Percentiles rank a stretch among this genome's conserved stretches.
phyloP scores from a whole-genome alignment of 2,113 vertebrate genomes.

The Grus americana region DNA sequence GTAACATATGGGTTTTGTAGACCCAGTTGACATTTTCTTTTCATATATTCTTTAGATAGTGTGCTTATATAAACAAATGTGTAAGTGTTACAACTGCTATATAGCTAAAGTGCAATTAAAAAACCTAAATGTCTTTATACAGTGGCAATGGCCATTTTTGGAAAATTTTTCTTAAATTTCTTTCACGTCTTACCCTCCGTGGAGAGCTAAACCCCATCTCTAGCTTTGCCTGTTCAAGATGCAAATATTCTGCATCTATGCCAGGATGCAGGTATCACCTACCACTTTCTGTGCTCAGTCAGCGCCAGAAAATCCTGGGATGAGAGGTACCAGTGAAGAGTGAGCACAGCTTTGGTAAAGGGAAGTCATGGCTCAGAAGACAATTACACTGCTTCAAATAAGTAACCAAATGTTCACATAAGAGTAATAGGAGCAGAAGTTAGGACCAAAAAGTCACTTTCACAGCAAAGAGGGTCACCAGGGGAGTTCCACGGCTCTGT shows the following conservation, averaged over 20 bases:
- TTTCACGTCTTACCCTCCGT: not conserved
- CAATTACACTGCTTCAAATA: not conserved
- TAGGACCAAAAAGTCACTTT: not conserved
- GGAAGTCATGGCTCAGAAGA: not conserved
- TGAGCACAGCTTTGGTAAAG: not conserved
- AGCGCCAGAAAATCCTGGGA: not conserved
- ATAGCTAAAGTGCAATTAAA: not conserved
- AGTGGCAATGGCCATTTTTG: not conserved
- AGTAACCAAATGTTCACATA: not conserved
- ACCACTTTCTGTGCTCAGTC: not conserved
- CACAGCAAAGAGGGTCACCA: not conserved
- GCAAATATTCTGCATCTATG: not conserved
- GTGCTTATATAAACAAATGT: not conserved
- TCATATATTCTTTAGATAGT: not conserved
- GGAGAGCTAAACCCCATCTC: not conserved
- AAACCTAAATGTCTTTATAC: not conserved
- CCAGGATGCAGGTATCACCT: not conserved
- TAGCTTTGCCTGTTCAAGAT: not conserved
- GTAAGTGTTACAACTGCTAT: not conserved
- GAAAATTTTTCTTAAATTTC: not conserved
- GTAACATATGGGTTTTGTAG: not conserved
- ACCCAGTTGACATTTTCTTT: not conserved
- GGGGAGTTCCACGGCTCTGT: not conserved
- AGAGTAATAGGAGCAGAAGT: not conserved
- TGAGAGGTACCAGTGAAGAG: not conserved